Base-by-base conservation (phyloP, 1,140 invertebrate genomes). In the Sycophaga agraensis region DNA sequence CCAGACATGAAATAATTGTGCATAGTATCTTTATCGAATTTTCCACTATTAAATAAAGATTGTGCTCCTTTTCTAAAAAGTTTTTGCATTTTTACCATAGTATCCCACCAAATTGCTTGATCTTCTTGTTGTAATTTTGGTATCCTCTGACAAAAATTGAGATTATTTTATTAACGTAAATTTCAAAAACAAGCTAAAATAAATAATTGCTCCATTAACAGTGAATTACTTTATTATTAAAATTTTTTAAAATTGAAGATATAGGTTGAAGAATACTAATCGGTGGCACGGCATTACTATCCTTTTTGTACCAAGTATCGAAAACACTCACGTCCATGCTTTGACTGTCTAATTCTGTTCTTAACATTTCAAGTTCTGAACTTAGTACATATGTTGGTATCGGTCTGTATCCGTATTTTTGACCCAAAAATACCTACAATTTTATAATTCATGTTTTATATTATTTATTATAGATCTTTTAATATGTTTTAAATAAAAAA, bases 1-100 rank as follows among this genome's bases (percentile, higher is more conserved):
- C 94, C 95, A 59, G 96, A 98, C 96, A 98, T 98, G 72, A 97
- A 97, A 79, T 98, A 99, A 79, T 98, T 98, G 70, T 99, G 96
- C 87, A 96, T 96, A 14, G 90, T 90, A 46, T 98, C 95, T 68
- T 94, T 89, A 70, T 91, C 90, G 71, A 99, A 91, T 79, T 92
- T 93, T 3, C 91, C 93, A 65, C 85, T 83, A 48, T 91, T 90
- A 68, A 87, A 93, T 12, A 97, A 82, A 2, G 92, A 92, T 22
- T 89, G 86, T 0, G 95, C 89, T 0, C 94, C 92, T 82, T 97
- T 98, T 35, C 96, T 80, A 46, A 98, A 88, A 2, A 98, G 81
- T 74, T 96, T 95, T 79, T 98, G 96, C 87, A 99, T 94, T 74
- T 96, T 96, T 16, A 86, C 87, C 64, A 98, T 85, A 0, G 94